Evolutionary conservation across 2,113 vertebrate genomes (phyloP), one percentile per base, ranked within the genome.

Genomic region (Trogon melanurus): DNA sequence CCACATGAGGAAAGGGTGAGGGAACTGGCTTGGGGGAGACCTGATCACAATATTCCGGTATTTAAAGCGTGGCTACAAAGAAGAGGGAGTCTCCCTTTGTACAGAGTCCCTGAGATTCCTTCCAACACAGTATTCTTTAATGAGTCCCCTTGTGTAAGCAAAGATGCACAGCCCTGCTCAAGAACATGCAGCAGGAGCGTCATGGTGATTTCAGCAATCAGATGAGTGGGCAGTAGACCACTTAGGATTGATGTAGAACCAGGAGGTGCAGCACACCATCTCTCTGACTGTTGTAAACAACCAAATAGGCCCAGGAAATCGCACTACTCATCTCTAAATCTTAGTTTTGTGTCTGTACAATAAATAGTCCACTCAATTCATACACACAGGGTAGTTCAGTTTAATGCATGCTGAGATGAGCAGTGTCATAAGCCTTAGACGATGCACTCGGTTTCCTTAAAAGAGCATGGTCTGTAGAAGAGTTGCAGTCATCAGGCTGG

Each of bases 161-260:
- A 79, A 79, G 69, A 34, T 25, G 21, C 36, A 10, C 0, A 3
- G 20, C 21, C 21, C 51, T 48, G 9, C 34, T 58, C 17, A 16
- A 34, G 30, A 11, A 23, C 12, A 11, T 3, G 48, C 41, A 66
- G 70, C 48, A 45, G 48, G 25, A 94, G 2, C 0, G 0, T 36
- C 41, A 34, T 0, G 3, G 36, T 53, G 20, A 41, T 57, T 41
- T 65, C 21, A 22, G 67, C 41, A 48, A 5, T 4, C 9, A 13
- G 56, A 41, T 16, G 41, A 41, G 75, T 41, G 47, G 34, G 75
- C 26, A 26, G 36, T 32, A 26, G 30, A 36, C 13, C 0, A 0
- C 6, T 74, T 48, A 32, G 29, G 32, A 9, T 4, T 62, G 57
- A 41, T 65, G 64, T 9, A 56, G 34, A 32, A 60, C 45, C 32